phyloP scores from a whole-genome alignment of 2,113 vertebrate species.

The Ailurus styani region DNA sequence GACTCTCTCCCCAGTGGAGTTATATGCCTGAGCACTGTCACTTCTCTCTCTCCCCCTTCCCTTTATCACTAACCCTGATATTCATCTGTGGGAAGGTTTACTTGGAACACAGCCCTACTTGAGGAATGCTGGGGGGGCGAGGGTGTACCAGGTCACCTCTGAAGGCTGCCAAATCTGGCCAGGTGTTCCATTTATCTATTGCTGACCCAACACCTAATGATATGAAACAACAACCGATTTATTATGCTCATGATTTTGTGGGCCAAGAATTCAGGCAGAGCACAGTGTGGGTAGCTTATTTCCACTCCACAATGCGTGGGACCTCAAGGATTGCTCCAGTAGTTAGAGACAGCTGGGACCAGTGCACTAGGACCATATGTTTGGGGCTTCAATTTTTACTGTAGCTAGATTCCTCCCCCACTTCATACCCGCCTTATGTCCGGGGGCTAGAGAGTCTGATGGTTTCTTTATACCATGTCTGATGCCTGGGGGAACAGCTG shows the following conservation, averaged over 20 bases:
- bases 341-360: not conserved
- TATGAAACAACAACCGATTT: not conserved
- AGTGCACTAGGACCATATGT: not conserved
- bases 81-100: not conserved
- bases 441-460: not conserved
- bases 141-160: not conserved
- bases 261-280: not conserved
- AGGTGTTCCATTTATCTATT: not conserved
- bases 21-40: not conserved
- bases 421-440: not conserved
- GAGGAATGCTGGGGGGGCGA: not conserved
- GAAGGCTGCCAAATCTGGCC: not conserved
- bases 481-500: not conserved
- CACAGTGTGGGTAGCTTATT: not conserved
- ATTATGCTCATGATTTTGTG: not conserved
- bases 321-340: not conserved
- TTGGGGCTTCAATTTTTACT: not conserved
- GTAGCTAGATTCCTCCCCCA: not conserved
- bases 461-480: not conserved
- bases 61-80: not conserved
- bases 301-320: not conserved
- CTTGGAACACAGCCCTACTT: not conserved
- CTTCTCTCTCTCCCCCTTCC: not conserved
- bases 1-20: not conserved
- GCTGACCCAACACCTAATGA: not conserved